Evolutionary conservation across 2,113 vertebrate species (phyloP), one percentile per base, ranked within the genome.

Genomic region (Hiodon alosoides): DNA sequence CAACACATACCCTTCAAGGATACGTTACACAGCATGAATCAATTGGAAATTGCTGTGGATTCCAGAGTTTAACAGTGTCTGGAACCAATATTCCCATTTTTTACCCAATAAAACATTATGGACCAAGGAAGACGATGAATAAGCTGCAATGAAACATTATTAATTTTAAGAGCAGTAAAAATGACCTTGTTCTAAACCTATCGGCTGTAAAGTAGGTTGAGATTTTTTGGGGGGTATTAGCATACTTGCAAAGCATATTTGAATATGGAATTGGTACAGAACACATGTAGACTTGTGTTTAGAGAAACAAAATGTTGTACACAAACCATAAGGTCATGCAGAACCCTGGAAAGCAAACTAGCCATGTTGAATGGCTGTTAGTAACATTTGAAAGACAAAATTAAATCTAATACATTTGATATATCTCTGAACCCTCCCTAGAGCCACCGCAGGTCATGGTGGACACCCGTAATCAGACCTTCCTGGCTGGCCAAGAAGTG

Each of bases 391-490:
- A 7, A 52, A 52, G 66, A n/a, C 6, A 52, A 52, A 8, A 51
- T 9, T 51, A 1, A 31, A 31, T 46, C 2, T 48, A 52, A 60
- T 8, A 50, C 13, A 31, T 69, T 52, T 47, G 47, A 16, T 4
- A 17, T 16, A 2, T 66, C 4, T 9, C 67, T 14, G 75, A 51
- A 67, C 52, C 66, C 71, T 5, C 31, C 60, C 16, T 80, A 99
- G 97, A 96, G 77, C 83, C 84, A 1, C 97, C 97, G 1, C 88
- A 81, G 70, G 93, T 94, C 77, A 90, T 84, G 0, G 84, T 98
- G n/a, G 90, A 92, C 31, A 96, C 97, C 0, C 89, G 67, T 76
- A 95, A 96, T 81, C 93, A 96, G 81, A 95, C 94, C 48, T 99
- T 97, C 71, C 91, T 75, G 3, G 83, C 81, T 64, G 95, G 94